phyloP scores from a whole-genome alignment of 2,797 vertebrate genomes.

The Rhinichthys osculus region DNA sequence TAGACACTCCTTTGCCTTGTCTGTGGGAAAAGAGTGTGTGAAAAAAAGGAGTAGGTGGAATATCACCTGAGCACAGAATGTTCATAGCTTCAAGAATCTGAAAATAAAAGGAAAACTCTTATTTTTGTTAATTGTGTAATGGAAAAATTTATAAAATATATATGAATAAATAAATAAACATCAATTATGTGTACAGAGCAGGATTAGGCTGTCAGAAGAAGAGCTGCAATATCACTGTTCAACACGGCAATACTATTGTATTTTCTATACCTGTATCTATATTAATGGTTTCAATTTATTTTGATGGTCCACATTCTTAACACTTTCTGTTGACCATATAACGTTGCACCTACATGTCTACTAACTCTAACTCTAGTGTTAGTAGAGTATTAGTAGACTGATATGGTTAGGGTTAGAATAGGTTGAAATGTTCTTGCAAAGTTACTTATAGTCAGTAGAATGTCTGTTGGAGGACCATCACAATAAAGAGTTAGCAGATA shows the following conservation, averaged over 20 bases:
- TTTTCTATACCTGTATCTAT: not conserved
- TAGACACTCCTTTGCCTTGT: constrained; percentile 14
- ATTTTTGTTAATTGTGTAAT: not conserved
- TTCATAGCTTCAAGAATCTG: not conserved
- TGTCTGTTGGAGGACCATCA: too few relatives aligned
- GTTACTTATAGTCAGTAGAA: too few relatives aligned
- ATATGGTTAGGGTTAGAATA: too few relatives aligned
- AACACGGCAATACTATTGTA: not conserved
- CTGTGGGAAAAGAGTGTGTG: not conserved
- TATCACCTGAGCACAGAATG: not conserved
- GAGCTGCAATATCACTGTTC: not conserved
- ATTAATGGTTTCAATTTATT: too few relatives aligned
- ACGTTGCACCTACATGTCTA: too few relatives aligned
- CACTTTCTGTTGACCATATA: too few relatives aligned
- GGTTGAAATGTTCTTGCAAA: too few relatives aligned
- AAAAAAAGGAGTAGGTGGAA: not conserved
- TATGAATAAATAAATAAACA: not conserved
- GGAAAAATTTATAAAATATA: not conserved
- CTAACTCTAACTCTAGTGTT: too few relatives aligned
- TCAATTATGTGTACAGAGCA: not conserved
- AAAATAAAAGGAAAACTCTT: not conserved
- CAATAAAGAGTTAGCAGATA: too few relatives aligned
- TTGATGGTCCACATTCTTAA: too few relatives aligned
- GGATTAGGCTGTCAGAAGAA: not conserved
- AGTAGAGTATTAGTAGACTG: too few relatives aligned